Conservation (phyloP, 2,888 invertebrate species). For the Hyppa rectilinea region DNA sequence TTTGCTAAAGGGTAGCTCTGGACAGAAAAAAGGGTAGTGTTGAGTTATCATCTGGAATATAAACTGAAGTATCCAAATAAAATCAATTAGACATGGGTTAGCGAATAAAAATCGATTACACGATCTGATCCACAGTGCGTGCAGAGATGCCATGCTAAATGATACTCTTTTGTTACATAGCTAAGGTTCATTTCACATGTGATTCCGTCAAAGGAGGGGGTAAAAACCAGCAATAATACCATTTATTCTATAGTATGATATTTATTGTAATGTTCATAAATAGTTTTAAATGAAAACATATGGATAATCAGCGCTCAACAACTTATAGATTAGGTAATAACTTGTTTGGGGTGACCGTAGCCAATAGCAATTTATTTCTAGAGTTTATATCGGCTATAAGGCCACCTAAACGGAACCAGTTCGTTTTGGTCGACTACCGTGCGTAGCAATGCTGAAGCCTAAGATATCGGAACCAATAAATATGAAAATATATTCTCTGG, state of each 20-base stretch:
- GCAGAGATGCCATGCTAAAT: constrained; percentile 11
- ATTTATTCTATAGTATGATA: constrained; percentile 18
- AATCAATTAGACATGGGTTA: constrained; percentile 26
- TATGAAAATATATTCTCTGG: constrained; percentile 51
- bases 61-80: neutral
- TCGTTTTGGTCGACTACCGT: constrained; percentile 15
- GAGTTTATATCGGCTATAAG: constrained; percentile 37
- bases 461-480: constrained; percentile 31
- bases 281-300: constrained; percentile 35
- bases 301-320: constrained; percentile 40
- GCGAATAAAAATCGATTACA: constrained; percentile 33
- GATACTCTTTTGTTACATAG: neutral
- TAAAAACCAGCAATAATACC: constrained; percentile 8
- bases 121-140: neutral
- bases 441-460: constrained; percentile 22
- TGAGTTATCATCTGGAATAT: neutral
- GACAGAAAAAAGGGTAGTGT: neutral
- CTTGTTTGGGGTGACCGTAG: constrained; percentile 38
- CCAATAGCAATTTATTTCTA: constrained; percentile 48
- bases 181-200: constrained; percentile 8
- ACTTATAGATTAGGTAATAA: constrained; percentile 32
- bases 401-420: constrained; percentile 24
- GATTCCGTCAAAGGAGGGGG: neutral
- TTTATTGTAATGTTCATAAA: constrained; percentile 31
- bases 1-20: too few species aligned